Conservation (phyloP, 2,797 vertebrate genomes). For the Champsocephalus gunnari region DNA sequence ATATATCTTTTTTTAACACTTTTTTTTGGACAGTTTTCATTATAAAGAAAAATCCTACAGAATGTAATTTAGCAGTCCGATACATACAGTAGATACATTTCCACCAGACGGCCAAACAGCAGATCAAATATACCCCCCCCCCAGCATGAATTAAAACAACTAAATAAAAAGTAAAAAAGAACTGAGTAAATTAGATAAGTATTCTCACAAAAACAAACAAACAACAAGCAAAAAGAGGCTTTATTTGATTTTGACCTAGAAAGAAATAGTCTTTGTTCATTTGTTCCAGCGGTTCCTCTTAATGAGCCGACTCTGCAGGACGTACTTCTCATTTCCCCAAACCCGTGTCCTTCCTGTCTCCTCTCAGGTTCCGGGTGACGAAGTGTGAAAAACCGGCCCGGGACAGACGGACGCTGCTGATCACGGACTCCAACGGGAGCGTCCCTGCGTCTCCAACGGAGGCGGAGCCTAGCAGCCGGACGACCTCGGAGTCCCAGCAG, state of each 20-base stretch:
- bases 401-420: constrained; percentile 87
- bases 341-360: neutral
- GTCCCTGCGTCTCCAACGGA: constrained; percentile 77
- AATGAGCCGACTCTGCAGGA: constrained; percentile 17
- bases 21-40: too few species aligned
- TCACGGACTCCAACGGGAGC: constrained; percentile 84
- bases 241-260: constrained; percentile 3
- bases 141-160: too few species aligned
- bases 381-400: constrained; percentile 90
- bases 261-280: neutral
- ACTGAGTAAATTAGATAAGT: too few species aligned
- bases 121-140: too few species aligned
- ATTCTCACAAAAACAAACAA: too few species aligned
- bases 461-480: constrained; percentile 69
- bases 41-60: too few species aligned
- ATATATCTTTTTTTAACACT: too few species aligned
- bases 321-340: neutral
- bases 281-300: neutral
- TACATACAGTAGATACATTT: too few species aligned
- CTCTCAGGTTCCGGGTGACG: constrained; percentile 93
- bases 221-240: neutral
- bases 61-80: too few species aligned
- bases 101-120: too few species aligned
- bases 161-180: neutral
- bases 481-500: constrained; percentile 80